Percentiles rank a stretch among this genome's conserved stretches.
Conservation (phyloP, 2,888 invertebrate species). For the Sinotaia quadrata region DNA sequence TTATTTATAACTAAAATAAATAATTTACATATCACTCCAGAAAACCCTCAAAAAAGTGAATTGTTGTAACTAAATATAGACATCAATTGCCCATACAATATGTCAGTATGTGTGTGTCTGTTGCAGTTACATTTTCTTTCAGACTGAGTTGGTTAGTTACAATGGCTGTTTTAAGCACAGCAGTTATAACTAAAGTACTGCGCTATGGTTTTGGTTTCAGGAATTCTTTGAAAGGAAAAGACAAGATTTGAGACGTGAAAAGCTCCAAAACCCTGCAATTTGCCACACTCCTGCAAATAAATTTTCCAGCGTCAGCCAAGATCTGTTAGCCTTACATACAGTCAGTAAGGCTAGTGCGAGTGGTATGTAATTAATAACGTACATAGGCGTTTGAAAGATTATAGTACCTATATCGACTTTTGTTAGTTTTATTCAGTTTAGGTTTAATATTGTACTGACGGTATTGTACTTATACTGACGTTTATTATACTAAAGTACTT, state of each 20-base stretch:
- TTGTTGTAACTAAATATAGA: no score
- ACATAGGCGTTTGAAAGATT: no score
- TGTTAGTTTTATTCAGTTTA: not conserved
- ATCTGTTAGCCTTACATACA: slow-evolving; percentile 51
- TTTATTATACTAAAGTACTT: not conserved
- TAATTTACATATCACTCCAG: no score
- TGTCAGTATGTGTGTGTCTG: not conserved
- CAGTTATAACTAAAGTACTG: no score
- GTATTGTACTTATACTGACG: not conserved
- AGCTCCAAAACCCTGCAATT: slow-evolving; percentile 16
- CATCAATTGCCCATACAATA: no score
- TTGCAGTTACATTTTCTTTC: not conserved
- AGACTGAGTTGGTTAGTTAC: no score
- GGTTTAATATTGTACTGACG: not conserved
- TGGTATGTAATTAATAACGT: not conserved
- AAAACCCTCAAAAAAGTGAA: no score
- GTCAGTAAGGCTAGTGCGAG: slow-evolving; percentile 44
- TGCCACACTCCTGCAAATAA: slow-evolving; percentile 14
- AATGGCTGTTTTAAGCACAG: no score
- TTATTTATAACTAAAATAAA: no score
- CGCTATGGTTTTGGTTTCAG: slow-evolving; percentile 42
- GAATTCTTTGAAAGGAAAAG: slow-evolving; percentile 58
- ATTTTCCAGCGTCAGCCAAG: slow-evolving; percentile 49
- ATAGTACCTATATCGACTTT: no score
- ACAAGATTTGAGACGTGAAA: slow-evolving; percentile 28